These are phyloP conservation scores for Camponotus fellah DNA, from an alignment of 2,888 invertebrate species.

Conservation along the genomic window DNA sequence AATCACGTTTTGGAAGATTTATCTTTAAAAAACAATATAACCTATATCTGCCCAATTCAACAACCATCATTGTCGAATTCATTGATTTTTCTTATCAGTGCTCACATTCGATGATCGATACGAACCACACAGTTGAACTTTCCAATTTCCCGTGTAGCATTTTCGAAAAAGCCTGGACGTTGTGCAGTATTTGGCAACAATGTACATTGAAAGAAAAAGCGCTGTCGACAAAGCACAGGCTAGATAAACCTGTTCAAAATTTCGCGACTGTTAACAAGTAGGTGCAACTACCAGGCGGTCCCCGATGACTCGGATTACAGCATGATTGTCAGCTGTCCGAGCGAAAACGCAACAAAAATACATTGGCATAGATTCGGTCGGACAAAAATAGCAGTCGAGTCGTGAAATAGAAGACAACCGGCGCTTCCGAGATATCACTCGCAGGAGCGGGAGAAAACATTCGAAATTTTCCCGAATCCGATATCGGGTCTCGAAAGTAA, in stretches of 20 bases:
- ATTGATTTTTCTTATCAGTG: not conserved
- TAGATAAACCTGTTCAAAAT: not conserved
- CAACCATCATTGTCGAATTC: not conserved
- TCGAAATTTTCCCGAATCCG: conserved; percentile 15
- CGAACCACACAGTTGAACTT: not conserved
- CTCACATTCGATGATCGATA: not conserved
- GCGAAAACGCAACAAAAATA: conserved; percentile 81
- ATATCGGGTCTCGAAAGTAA: conserved; percentile 22
- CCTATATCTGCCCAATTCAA: not conserved
- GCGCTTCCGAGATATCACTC: conserved; percentile 5
- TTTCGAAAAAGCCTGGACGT: not conserved
- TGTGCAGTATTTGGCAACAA: not conserved
- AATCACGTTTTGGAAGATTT: not conserved
- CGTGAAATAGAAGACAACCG: conserved; percentile 53
- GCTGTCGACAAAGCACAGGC: not conserved
- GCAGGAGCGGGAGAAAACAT: not conserved
- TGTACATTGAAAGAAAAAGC: not conserved
- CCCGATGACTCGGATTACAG: conserved; percentile 62
- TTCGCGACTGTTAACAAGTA: conserved; percentile 19
- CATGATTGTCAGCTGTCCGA: conserved; percentile 81
- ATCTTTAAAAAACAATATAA: not conserved
- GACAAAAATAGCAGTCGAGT: conserved; percentile 74
- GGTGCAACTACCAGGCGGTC: conserved; percentile 54
- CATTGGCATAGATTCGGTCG: conserved; percentile 80
- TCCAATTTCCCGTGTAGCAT: not conserved